Conservation (phyloP, 2,113 vertebrate species). For the Dryoscopus gambensis region DNA sequence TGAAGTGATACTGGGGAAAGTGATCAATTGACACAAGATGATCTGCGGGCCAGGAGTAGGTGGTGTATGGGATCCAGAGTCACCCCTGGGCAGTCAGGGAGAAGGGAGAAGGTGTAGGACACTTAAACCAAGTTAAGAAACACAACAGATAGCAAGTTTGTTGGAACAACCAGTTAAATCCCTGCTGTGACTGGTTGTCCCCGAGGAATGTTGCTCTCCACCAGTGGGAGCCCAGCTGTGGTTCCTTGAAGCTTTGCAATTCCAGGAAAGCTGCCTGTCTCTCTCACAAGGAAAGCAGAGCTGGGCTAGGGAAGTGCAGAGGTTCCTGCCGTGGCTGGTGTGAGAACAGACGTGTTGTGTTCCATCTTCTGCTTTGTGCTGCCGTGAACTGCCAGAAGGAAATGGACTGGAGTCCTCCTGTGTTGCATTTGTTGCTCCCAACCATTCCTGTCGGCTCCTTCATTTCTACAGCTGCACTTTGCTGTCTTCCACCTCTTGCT, state of each 20-base stretch:
- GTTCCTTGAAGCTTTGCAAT: not conserved
- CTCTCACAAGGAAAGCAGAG: not conserved
- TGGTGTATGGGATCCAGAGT: not conserved
- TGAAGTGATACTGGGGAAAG: not conserved
- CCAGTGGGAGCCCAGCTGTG: not conserved
- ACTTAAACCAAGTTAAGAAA: not conserved
- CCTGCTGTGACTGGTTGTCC: not conserved
- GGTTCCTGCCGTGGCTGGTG: not conserved
- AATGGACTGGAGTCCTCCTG: not conserved
- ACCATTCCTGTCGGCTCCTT: not conserved
- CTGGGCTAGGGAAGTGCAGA: not conserved
- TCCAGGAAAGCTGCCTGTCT: not conserved
- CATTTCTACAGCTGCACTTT: not conserved
- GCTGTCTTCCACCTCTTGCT: not conserved
- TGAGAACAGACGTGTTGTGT: not conserved
- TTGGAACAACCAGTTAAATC: not conserved
- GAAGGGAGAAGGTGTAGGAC: not conserved
- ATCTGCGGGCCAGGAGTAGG: not conserved
- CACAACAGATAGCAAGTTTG: not conserved
- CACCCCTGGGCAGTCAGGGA: not conserved
- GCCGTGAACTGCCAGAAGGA: not conserved
- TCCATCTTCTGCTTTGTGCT: not conserved
- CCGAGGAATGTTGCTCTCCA: accelerated
- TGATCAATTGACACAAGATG: not conserved
- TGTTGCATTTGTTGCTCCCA: not conserved